Conservation (phyloP, 1,140 invertebrate genomes). For the Bacillus rossius region DNA sequence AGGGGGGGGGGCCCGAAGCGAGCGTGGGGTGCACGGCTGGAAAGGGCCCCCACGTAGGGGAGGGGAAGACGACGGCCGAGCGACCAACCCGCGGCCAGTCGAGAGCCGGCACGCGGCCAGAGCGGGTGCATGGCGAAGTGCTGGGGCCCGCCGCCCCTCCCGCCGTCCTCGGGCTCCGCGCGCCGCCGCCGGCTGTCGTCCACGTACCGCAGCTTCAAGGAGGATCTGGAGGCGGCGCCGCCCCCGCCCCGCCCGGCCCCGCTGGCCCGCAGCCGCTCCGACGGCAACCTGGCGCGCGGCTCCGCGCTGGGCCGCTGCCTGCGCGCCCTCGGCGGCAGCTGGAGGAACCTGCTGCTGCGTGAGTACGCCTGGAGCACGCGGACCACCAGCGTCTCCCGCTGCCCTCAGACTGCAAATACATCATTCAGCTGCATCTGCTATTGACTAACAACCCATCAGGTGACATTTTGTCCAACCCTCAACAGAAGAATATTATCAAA, state of each 20-base stretch:
- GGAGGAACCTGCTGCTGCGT: conserved; percentile 11
- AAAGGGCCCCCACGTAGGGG: too few relatives aligned
- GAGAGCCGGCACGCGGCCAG: too few relatives aligned
- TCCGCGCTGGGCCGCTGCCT: conserved; percentile 6
- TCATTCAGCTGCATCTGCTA: too few relatives aligned
- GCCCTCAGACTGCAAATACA: too few relatives aligned
- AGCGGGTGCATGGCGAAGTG: conserved; percentile 35
- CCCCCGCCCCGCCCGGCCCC: conserved; percentile 10
- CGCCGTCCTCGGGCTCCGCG: conserved; percentile 26
- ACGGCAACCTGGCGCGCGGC: background rate
- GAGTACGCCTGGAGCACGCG: background rate
- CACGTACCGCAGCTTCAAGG: conserved; percentile 47
- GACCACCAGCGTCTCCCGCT: background rate
- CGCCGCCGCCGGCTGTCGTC: conserved; percentile 34
- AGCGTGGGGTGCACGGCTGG: too few relatives aligned
- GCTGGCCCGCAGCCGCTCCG: too few relatives aligned
- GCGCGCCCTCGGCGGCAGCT: conserved; percentile 7
- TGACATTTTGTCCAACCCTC: too few relatives aligned
- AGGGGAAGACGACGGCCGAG: too few relatives aligned
- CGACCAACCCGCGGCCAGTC: too few relatives aligned
- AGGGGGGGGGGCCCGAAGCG: too few relatives aligned
- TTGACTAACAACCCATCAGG: too few relatives aligned
- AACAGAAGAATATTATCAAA: too few relatives aligned
- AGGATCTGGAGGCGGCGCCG: conserved; percentile 32
- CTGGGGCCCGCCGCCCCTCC: conserved; percentile 42